A percentile compares a stretch with the other conserved stretches of the same genome.
These are phyloP conservation scores for Rhinichthys osculus DNA, from an alignment of 2,797 vertebrate species.

Conservation along the genomic window DNA sequence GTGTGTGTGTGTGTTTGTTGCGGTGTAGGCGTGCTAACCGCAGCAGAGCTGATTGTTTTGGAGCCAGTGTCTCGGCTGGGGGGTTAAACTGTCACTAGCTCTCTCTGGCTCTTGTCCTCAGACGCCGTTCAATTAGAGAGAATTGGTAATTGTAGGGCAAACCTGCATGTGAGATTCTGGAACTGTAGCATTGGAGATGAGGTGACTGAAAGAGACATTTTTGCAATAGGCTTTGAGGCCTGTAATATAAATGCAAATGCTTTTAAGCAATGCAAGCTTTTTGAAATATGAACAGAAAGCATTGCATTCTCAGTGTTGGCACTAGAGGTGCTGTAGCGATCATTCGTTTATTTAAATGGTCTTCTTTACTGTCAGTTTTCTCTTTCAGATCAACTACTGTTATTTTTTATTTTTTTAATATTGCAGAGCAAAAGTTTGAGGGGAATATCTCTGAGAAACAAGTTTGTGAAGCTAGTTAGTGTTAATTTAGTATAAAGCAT, in stretches of 20 bases:
- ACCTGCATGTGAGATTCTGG: background rate
- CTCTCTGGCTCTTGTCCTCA: background rate
- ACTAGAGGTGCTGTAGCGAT: too few species aligned
- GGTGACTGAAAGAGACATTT: background rate
- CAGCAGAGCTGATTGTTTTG: conserved; percentile 27
- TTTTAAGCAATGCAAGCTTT: background rate
- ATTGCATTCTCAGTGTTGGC: background rate
- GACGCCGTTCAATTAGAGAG: background rate
- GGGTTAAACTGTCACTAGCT: background rate
- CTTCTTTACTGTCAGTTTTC: too few species aligned
- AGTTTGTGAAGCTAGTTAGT: too few species aligned
- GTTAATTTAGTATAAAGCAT: too few species aligned
- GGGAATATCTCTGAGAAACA: too few species aligned
- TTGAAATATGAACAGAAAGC: background rate
- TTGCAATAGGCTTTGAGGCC: background rate
- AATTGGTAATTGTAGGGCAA: background rate
- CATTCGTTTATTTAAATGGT: too few species aligned
- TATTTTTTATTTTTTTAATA: too few species aligned
- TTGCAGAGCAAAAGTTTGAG: too few species aligned
- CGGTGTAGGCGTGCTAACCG: background rate
- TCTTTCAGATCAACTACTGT: too few species aligned
- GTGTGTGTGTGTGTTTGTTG: background rate
- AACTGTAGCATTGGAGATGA: background rate
- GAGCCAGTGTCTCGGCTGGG: background rate
- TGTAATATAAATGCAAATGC: background rate